phyloP scores from a whole-genome alignment of 2,888 invertebrate species.

The Polydesmus complanatus region DNA sequence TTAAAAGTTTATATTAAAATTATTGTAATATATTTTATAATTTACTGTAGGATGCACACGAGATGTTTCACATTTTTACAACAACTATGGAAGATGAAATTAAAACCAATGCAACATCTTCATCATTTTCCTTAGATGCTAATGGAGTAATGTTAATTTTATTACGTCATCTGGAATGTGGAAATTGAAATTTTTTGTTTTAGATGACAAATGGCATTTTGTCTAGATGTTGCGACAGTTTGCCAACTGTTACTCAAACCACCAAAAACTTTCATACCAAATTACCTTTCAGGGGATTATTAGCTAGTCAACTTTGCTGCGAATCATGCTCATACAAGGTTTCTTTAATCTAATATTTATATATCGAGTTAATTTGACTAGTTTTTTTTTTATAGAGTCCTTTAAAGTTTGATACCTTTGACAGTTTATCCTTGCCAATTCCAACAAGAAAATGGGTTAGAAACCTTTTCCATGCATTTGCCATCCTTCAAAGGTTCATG shows the following conservation, averaged over 20 bases:
- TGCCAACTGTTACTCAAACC: not conserved
- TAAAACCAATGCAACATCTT: conserved; percentile 18
- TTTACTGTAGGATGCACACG: conserved; percentile 69
- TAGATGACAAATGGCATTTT: not conserved
- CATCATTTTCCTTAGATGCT: not conserved
- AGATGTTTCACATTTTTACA: conserved; percentile 73
- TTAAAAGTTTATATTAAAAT: not conserved
- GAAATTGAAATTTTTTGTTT: too few species aligned
- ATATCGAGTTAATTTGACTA: not conserved
- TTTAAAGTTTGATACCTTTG: conserved; percentile 82
- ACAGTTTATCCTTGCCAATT: conserved; percentile 69
- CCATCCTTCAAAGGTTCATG: not conserved
- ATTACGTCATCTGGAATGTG: too few species aligned
- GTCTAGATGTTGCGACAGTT: not conserved
- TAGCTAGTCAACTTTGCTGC: conserved; percentile 62
- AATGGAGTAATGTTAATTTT: too few species aligned
- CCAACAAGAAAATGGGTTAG: conserved; percentile 34
- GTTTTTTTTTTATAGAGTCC: conserved; percentile 45
- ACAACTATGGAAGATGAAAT: conserved; percentile 79
- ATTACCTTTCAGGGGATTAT: conserved; percentile 54
- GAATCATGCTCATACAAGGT: conserved; percentile 56
- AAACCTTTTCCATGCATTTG: too few species aligned
- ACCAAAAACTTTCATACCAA: not conserved
- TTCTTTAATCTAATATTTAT: conserved; percentile 22
- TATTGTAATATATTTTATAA: not conserved